Conservation (phyloP, 2,113 vertebrate species). For the Oxyruncus cristatus region DNA sequence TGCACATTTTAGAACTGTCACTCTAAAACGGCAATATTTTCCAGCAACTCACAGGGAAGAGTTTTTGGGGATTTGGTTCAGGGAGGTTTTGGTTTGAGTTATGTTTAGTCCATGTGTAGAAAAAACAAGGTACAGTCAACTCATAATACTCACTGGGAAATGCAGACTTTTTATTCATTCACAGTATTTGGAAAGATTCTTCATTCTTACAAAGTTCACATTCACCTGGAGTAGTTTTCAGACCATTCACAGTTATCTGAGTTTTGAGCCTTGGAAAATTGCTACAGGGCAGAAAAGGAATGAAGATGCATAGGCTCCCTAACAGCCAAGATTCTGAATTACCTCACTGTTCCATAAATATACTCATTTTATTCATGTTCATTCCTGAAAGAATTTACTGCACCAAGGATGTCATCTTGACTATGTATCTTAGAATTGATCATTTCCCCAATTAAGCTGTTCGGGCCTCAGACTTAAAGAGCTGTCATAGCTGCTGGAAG, state of each 20-base stretch:
- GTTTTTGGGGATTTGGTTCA: not conserved
- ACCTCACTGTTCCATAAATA: constrained; percentile 70
- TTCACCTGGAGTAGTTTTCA: constrained; percentile 13
- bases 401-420: constrained; percentile 41
- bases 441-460: constrained; percentile 63
- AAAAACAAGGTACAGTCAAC: not conserved
- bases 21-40: not conserved
- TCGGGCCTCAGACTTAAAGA: constrained; percentile 58
- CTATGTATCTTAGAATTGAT: constrained; percentile 60
- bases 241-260: constrained; percentile 6
- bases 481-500: constrained; percentile 50
- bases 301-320: constrained; percentile 36
- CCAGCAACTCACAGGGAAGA: not conserved
- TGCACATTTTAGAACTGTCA: not conserved
- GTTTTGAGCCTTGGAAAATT: constrained; percentile 7
- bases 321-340: constrained; percentile 62
- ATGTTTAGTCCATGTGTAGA: not conserved
- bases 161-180: not conserved
- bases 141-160: not conserved
- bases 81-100: not conserved
- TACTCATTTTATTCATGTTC: constrained; percentile 52
- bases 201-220: not conserved
- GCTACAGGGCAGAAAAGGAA: constrained; percentile 8
- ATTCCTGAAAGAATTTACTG: constrained; percentile 51
- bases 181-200: not conserved